A percentile compares a stretch with the other conserved stretches of the same genome.
Conservation (phyloP, 2,797 vertebrate genomes). For the Gadopsis bispinosus region DNA sequence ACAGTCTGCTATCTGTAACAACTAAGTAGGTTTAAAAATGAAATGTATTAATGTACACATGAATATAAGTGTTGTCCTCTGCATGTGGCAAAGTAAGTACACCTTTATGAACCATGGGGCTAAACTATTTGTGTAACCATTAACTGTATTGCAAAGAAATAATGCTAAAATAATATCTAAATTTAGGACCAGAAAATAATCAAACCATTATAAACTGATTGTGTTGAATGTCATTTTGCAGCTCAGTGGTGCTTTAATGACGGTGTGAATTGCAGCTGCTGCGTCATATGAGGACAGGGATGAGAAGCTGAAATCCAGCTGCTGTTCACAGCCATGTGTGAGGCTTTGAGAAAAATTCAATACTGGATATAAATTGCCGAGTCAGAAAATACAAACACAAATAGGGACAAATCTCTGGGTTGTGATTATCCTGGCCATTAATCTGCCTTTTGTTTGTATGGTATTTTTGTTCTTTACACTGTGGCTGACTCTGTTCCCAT, state of each 20-base stretch:
- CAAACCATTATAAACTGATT: background rate
- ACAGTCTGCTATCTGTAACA: background rate
- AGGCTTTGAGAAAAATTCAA: conserved; percentile 50
- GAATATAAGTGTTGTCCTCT: background rate
- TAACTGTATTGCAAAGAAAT: background rate
- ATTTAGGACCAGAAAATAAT: conserved; percentile 5
- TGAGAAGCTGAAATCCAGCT: conserved; percentile 35
- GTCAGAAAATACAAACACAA: conserved; percentile 63
- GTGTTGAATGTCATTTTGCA: conserved; percentile 35
- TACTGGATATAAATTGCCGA: conserved; percentile 52
- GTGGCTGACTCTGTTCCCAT: conserved; percentile 37
- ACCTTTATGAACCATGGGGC: background rate
- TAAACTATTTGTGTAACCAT: background rate
- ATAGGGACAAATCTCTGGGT: conserved; percentile 62
- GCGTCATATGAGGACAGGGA: conserved; percentile 32
- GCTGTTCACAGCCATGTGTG: conserved; percentile 33
- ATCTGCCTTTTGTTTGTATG: conserved; percentile 78
- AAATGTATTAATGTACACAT: background rate
- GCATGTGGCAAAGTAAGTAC: background rate
- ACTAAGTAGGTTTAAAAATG: background rate
- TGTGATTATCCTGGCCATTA: conserved; percentile 71
- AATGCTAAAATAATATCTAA: background rate
- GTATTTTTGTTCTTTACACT: conserved; percentile 51
- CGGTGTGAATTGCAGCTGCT: conserved; percentile 28
- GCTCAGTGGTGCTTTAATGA: conserved; percentile 37